phyloP scores from a whole-genome alignment of 2,888 invertebrate species.

The Blera fallax region DNA sequence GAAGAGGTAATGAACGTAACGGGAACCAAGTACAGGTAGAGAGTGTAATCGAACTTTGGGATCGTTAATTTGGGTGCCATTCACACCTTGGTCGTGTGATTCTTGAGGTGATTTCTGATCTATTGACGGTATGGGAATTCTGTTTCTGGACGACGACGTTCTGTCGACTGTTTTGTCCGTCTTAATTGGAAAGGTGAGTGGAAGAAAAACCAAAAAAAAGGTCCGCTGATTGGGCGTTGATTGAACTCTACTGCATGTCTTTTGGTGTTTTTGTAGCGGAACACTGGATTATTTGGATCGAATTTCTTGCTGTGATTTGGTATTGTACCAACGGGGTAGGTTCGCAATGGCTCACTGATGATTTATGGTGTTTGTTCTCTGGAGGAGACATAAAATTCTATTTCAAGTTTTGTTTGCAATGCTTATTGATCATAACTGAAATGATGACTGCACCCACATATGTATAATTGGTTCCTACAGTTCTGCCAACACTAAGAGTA shows the following conservation, averaged over 20 bases:
- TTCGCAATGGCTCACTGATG: not conserved
- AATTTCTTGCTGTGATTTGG: not conserved
- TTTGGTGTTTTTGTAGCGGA: constrained; percentile 27
- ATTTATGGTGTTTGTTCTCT: not conserved
- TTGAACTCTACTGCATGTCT: constrained; percentile 12
- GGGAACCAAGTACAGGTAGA: constrained; percentile 36
- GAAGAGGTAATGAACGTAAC: constrained; percentile 58
- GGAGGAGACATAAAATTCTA: too few relatives aligned
- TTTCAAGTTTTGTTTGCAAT: not conserved
- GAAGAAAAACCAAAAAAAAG: constrained; percentile 16
- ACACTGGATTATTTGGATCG: not conserved
- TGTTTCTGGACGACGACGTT: not conserved
- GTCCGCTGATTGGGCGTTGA: constrained; percentile 34
- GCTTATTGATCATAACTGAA: too few relatives aligned
- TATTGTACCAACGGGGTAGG: not conserved
- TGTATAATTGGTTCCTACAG: too few relatives aligned
- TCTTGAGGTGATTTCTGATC: constrained; percentile 21
- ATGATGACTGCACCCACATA: too few relatives aligned
- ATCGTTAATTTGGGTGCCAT: constrained; percentile 53
- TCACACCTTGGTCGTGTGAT: constrained; percentile 57
- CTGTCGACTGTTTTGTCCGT: constrained; percentile 2
- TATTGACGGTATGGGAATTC: constrained; percentile 10
- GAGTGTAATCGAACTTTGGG: constrained; percentile 53
- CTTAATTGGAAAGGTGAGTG: constrained; percentile 30
- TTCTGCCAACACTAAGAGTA: too few relatives aligned